Conservation (phyloP, 2,113 vertebrate genomes). For the Microcebus ravelobensis region DNA sequence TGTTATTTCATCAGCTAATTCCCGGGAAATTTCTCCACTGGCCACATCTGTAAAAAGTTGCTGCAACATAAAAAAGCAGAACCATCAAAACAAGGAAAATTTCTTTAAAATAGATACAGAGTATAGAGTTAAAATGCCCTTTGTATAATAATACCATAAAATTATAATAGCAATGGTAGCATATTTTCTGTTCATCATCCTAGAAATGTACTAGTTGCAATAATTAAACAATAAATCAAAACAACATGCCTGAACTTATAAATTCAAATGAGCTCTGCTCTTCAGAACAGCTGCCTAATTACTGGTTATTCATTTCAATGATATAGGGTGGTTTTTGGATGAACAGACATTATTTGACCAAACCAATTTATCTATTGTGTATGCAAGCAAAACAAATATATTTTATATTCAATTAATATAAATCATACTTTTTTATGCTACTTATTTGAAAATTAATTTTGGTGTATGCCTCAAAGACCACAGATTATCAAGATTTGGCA, state of each 20-base stretch:
- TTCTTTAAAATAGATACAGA: not conserved
- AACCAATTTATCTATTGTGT: not conserved
- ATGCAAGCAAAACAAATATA: not conserved
- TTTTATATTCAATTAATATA: slow-evolving; percentile 28
- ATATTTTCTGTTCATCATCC: not conserved
- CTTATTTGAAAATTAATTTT: slow-evolving; percentile 44
- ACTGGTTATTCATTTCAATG: not conserved
- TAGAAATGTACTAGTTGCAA: not conserved
- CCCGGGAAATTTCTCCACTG: slow-evolving; percentile 87
- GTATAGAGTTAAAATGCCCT: not conserved
- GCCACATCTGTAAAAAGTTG: slow-evolving; percentile 90
- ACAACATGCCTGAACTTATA: not conserved
- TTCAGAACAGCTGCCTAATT: not conserved
- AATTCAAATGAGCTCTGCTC: not conserved
- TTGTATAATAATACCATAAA: not conserved
- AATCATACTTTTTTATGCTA: slow-evolving; percentile 17
- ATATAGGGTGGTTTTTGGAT: not conserved
- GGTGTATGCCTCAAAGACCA: not conserved
- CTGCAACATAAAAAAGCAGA: slow-evolving; percentile 82
- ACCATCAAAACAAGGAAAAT: slow-evolving; percentile 42
- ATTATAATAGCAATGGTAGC: not conserved
- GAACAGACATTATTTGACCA: not conserved
- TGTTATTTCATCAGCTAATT: slow-evolving; percentile 87
- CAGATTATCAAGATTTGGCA: not conserved
- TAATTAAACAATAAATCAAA: not conserved